These are phyloP conservation scores for Mallotus villosus DNA, from an alignment of 2,797 vertebrate species.

Conservation along the genomic window DNA sequence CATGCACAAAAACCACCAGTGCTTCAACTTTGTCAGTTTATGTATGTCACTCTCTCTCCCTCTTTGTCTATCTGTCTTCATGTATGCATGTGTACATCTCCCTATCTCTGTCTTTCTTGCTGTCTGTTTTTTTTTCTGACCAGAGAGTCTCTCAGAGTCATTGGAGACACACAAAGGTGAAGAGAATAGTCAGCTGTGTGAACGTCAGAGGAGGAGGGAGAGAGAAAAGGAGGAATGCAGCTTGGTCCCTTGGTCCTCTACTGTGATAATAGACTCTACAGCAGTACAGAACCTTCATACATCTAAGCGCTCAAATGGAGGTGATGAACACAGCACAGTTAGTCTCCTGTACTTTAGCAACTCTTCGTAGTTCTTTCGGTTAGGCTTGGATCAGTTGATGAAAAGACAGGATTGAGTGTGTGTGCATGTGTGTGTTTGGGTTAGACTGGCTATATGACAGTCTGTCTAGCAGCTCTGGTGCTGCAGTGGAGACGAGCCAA, in stretches of 20 bases:
- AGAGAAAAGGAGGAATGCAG: slow-evolving; percentile 20
- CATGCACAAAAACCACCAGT: too few relatives aligned
- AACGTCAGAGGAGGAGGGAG: slow-evolving; percentile 4
- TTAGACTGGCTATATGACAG: slow-evolving; percentile 25
- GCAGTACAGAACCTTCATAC: background rate
- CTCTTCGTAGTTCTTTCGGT: too few relatives aligned
- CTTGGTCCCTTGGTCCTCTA: slow-evolving; percentile 42
- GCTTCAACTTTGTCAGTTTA: slow-evolving; percentile 9
- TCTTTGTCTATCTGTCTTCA: too few relatives aligned
- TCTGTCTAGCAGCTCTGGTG: slow-evolving; percentile 1
- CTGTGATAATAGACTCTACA: slow-evolving; percentile 13
- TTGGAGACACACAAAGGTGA: slow-evolving; percentile 41
- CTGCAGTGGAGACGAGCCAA: slow-evolving; percentile 9
- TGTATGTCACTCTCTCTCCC: background rate
- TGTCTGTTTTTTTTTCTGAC: slow-evolving; percentile 2
- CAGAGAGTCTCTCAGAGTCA: slow-evolving; percentile 49
- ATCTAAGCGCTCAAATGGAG: background rate
- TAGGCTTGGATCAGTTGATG: too few relatives aligned
- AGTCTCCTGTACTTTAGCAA: background rate
- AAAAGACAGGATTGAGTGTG: background rate
- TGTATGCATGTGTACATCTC: too few relatives aligned
- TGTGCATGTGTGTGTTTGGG: slow-evolving; percentile 6
- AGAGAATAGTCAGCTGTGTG: background rate
- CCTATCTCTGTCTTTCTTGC: background rate
- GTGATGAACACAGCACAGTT: background rate